Evolutionary conservation across 2,113 vertebrate species (phyloP).

Genomic region (Ammodytes marinus): DNA sequence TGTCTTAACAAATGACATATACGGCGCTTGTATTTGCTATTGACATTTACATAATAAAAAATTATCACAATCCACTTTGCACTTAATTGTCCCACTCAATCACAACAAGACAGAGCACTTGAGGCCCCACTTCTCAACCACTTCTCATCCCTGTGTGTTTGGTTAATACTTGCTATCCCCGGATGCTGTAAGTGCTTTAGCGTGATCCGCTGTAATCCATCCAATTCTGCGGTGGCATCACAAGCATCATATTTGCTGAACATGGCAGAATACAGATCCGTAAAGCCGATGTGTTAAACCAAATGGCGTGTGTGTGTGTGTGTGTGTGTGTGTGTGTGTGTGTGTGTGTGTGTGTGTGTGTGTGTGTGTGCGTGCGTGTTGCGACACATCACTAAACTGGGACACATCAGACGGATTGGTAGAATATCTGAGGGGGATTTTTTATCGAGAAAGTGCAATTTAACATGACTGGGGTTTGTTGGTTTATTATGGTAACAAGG

Average conservation of each 20-base stretch:
- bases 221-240: conserved; percentile 36
- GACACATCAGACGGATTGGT: not conserved
- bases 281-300: conserved; percentile 19
- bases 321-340: no score
- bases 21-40: conserved; percentile 48
- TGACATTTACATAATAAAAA: conserved; percentile 43
- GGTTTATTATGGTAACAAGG: conserved; percentile 25
- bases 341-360: no score
- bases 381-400: not conserved
- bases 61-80: conserved; percentile 40
- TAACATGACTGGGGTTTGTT: conserved; percentile 16
- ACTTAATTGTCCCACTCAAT: conserved; percentile 38
- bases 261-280: conserved; percentile 38
- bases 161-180: conserved; percentile 31
- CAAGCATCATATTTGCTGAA: conserved; percentile 34
- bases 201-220: conserved; percentile 53
- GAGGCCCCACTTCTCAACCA: conserved; percentile 28
- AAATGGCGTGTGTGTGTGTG: not conserved
- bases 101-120: conserved; percentile 34
- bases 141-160: conserved; percentile 21
- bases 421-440: not conserved
- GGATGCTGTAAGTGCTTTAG: conserved; percentile 16
- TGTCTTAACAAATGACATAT: conserved; percentile 27
- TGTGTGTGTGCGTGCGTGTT: not conserved
- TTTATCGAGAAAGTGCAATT: not conserved